Evolutionary conservation across 2,797 vertebrate species (phyloP), one percentile per base, ranked within the genome.

Genomic region (Malurus splendens): DNA sequence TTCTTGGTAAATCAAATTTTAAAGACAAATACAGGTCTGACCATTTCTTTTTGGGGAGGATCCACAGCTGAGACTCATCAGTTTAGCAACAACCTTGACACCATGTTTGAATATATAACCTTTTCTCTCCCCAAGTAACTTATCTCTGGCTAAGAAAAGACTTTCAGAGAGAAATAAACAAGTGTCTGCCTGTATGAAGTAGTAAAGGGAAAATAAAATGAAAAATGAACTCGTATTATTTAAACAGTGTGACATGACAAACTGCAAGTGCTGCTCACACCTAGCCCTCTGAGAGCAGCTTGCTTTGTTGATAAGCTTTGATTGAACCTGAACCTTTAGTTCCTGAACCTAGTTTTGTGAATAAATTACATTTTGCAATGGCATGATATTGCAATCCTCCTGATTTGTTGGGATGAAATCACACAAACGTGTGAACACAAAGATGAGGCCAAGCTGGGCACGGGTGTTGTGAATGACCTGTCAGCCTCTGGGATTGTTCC

Each of bases 241-340:
- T 90, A 96, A 94, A 92, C 84, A 92, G 55, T 87, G 77, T 71
- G 82, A 82, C 67, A 79, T 87, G 91, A 82, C 66, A 88, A 90
- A 92, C 82, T 62, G 81, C 76, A 18, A 89, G 86, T 9, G 22
- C 66, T 56, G 41, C 57, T 60, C 80, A 93, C 62, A 54, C 61
- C 57, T 88, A 76, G 74, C 77, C 65, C 66, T 44, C 55, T 7
- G 51, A 79, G 86, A 82, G 86, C 93, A 92, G 87, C 83, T 78
- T 71, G 8, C 87, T 82, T 79, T 93, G 82, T 57, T 88, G 93
- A 90, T 94, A 52, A 93, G 61, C 67, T 44, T 48, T 59, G 56
- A 25, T 18, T 47, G 71, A 87, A 87, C 82, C 45, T 61, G 74
- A 83, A 76, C 51, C 57, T 56, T 64, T 64, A 55, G 32, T 73